Evolutionary conservation across 2,888 invertebrate genomes (phyloP).

Genomic region (Cynaeus angustus): DNA sequence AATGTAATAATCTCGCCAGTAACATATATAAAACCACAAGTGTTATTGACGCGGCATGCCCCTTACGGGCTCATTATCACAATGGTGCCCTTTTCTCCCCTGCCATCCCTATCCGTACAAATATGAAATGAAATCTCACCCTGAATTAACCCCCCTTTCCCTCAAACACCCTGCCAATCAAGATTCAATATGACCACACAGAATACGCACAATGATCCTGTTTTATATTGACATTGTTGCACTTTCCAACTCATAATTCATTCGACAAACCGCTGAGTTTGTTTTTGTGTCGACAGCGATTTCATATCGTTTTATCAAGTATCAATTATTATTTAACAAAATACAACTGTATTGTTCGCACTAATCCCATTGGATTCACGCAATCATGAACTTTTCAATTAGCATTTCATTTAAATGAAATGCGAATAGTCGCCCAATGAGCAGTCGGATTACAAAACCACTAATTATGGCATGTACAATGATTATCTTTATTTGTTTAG

Average conservation of each 20-base stretch:
- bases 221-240: constrained; percentile 50
- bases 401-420: constrained; percentile 13
- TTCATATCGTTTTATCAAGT: constrained; percentile 58
- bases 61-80: constrained; percentile 50
- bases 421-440: constrained; percentile 6
- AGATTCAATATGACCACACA: constrained; percentile 42
- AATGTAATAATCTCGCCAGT: constrained; percentile 53
- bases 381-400: constrained; percentile 5
- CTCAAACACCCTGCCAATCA: constrained; percentile 45
- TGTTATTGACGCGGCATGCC: constrained; percentile 49
- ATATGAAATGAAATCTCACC: constrained; percentile 48
- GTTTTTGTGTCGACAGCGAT: constrained; percentile 50
- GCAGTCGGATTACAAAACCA: constrained; percentile 4
- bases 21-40: constrained; percentile 52
- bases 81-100: constrained; percentile 52
- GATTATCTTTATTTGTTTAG: constrained; percentile 4
- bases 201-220: constrained; percentile 39
- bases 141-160: constrained; percentile 45
- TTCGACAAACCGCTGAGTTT: constrained; percentile 49
- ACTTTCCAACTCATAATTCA: constrained; percentile 50
- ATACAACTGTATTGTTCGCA: constrained; percentile 49
- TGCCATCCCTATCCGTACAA: constrained; percentile 31
- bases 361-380: constrained; percentile 31
- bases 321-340: constrained; percentile 58
- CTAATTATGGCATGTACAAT: neutral